phyloP scores from a whole-genome alignment of 2,797 vertebrate species.

The Pangasius macronema region DNA sequence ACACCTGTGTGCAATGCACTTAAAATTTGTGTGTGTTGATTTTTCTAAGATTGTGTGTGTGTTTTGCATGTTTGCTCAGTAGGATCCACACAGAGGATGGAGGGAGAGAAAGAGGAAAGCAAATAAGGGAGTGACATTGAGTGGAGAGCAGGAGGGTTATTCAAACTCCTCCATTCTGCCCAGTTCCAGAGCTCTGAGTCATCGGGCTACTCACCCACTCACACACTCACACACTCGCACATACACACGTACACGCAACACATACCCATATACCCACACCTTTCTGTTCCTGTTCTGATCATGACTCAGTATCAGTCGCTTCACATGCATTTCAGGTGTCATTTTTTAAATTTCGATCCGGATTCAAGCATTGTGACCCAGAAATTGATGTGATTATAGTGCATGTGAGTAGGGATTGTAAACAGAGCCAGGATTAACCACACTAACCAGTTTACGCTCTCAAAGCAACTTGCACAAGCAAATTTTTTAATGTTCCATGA shows the following conservation, averaged over 20 bases:
- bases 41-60: conserved; percentile 32
- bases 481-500: conserved; percentile 23
- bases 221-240: neutral
- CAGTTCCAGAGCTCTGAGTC: conserved; percentile 46
- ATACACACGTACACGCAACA: neutral
- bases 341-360: neutral
- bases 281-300: neutral
- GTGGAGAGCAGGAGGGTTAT: conserved; percentile 33
- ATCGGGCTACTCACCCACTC: conserved; percentile 25
- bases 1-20: conserved; percentile 37
- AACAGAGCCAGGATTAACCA: neutral
- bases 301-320: neutral
- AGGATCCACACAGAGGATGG: conserved; percentile 30
- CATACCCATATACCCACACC: neutral
- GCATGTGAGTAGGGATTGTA: neutral
- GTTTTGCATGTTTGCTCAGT: conserved; percentile 46
- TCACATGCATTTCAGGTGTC: neutral
- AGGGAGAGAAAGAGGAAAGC: conserved; percentile 40
- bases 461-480: conserved; percentile 20
- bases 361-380: neutral
- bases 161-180: conserved; percentile 45
- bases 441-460: neutral
- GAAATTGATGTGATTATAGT: neutral
- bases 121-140: conserved; percentile 54
- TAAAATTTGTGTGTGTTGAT: conserved; percentile 36